These are phyloP conservation scores for Neogobius melanostomus DNA, from an alignment of 2,113 vertebrate genomes.

Conservation along the genomic window DNA sequence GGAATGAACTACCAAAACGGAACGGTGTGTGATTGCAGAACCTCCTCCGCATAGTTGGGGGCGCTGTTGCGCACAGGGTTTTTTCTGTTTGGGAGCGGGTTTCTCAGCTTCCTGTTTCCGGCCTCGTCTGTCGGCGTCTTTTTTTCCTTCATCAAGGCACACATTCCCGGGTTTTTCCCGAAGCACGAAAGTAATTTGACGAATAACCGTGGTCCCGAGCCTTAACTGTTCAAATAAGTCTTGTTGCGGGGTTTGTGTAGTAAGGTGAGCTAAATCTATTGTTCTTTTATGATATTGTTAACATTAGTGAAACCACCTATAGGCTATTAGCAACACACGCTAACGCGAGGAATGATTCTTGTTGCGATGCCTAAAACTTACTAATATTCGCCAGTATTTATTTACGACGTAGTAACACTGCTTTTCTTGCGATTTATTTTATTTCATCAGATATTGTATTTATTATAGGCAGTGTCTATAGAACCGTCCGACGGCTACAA, in stretches of 20 bases:
- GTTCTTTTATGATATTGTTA: neutral
- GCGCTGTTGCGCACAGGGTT: neutral
- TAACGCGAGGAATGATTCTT: neutral
- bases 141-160: neutral
- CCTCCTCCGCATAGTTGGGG: neutral
- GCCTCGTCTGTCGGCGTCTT: conserved; percentile 3
- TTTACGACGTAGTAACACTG: neutral
- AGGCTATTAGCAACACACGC: neutral
- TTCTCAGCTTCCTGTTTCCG: neutral
- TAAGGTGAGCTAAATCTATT: neutral
- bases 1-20: neutral
- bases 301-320: neutral
- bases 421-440: neutral
- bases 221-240: neutral
- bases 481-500: no score
- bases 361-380: neutral
- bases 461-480: no score
- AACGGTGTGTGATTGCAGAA: neutral
- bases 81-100: neutral
- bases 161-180: conserved; percentile 1
- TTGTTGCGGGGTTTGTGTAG: neutral
- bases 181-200: neutral
- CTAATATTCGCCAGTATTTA: neutral
- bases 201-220: no score
- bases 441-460: neutral